These are phyloP conservation scores for Macropus fuliginosus DNA, from an alignment of 2,797 vertebrate species.

Conservation along the genomic window DNA sequence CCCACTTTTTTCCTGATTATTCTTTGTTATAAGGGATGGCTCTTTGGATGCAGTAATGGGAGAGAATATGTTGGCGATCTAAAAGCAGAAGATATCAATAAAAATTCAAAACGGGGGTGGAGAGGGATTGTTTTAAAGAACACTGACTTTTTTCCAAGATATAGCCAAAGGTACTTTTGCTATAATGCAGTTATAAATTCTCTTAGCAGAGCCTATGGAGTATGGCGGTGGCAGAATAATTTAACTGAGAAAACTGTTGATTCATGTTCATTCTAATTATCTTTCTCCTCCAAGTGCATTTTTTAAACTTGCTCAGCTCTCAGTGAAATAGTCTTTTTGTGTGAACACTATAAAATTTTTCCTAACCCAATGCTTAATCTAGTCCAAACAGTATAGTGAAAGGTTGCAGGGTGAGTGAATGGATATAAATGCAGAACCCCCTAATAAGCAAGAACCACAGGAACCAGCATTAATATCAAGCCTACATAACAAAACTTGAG, in stretches of 20 bases:
- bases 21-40: background rate
- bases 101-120: background rate
- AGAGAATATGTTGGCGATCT: background rate
- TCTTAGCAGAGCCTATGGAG: background rate
- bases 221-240: constrained; percentile 43
- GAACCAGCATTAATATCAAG: constrained; percentile 59
- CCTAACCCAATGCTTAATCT: constrained; percentile 35
- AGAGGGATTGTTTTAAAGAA: background rate
- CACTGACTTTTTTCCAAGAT: background rate
- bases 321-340: constrained; percentile 60
- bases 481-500: constrained; percentile 49
- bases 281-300: constrained; percentile 38
- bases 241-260: constrained; percentile 6
- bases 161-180: background rate
- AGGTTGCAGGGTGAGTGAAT: constrained; percentile 56
- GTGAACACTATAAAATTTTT: constrained; percentile 39
- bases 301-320: constrained; percentile 67
- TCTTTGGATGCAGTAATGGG: background rate
- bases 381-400: constrained; percentile 42
- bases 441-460: constrained; percentile 41
- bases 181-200: constrained; percentile 25
- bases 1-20: background rate
- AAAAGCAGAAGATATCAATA: background rate
- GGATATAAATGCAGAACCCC: constrained; percentile 45
- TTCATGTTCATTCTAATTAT: constrained; percentile 41